Evolutionary conservation across 1,140 invertebrate genomes (phyloP), one percentile per base, ranked within the genome.

Genomic region (Cydia fagiglandana): DNA sequence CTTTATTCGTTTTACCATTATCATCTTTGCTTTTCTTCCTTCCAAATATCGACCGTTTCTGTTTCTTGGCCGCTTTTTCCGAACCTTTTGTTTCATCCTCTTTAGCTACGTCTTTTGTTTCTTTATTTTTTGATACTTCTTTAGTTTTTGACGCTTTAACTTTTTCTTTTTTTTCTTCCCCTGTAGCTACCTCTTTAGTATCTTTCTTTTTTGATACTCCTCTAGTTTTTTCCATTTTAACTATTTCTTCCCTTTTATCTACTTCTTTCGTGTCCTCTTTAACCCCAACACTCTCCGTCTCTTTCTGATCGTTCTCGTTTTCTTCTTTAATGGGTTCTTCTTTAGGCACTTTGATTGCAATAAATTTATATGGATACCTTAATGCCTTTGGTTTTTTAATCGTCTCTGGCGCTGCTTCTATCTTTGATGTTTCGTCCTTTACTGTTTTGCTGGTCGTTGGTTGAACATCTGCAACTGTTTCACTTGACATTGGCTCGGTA

Each of bases 11-110:
- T 38, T 38, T 70, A n/a, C 5, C 15, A 7, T 66, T 17, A 70
- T 70, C 66, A 2, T 6, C 15, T 70, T 70, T 45, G 0, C 10
- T 17, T 12, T 70, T 70, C 34, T 38, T 70, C 34, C 66, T 38
- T 70, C 66, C 66, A 70, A 70, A 70, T n/a, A 70, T 70, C 9
- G 66, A 70, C n/a, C 66, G 30, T 20, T 70, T 70, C 13, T n/a
- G 66, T 38, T 38, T 70, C n/a, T 38, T 70, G 1, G 20, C n/a
- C 1, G 5, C 4, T 6, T n/a, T 68, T 4, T n/a, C 28, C 15
- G 28, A 24, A n/a, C 17, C 64, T 68, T 68, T n/a, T 38, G 64
- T 68, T 17, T 66, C 30, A 1, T 38, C 15, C 20, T 30, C 20
- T 24, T 24, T 64, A 20, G n/a, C n/a, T 66, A 7, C 12, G 4